phyloP scores from a whole-genome alignment of 2,888 invertebrate genomes.

The Tipula lateralis region DNA sequence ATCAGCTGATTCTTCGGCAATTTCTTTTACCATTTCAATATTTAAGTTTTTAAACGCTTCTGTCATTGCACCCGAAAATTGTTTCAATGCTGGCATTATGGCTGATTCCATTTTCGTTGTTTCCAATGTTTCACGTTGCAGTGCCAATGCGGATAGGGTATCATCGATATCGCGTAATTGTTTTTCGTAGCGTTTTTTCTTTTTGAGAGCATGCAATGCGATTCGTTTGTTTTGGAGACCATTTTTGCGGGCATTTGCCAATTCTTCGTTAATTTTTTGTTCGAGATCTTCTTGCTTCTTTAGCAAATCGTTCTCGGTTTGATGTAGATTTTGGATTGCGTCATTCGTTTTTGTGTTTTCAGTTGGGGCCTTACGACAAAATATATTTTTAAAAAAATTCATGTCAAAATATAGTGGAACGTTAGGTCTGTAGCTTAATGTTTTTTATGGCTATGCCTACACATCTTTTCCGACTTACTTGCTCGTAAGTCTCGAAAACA shows the following conservation, averaged over 20 bases:
- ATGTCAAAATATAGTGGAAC: background rate
- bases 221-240: background rate
- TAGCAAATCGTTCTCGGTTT: background rate
- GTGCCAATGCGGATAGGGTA: background rate
- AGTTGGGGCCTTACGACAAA: background rate
- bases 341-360: background rate
- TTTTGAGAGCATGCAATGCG: background rate
- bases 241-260: background rate
- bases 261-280: background rate
- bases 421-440: background rate
- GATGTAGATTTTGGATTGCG: background rate
- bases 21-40: background rate
- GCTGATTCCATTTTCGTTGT: background rate
- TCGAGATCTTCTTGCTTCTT: background rate
- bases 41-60: background rate
- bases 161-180: background rate
- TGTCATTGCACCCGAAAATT: background rate
- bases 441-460: background rate
- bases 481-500: background rate
- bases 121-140: background rate
- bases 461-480: background rate
- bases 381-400: conserved; percentile 2
- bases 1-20: background rate
- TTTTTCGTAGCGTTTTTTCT: background rate
- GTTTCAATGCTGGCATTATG: background rate